A percentile compares a stretch with the other conserved stretches of the same genome.
These are phyloP conservation scores for Limosa lapponica DNA, from an alignment of 2,797 vertebrate species.

Conservation along the genomic window DNA sequence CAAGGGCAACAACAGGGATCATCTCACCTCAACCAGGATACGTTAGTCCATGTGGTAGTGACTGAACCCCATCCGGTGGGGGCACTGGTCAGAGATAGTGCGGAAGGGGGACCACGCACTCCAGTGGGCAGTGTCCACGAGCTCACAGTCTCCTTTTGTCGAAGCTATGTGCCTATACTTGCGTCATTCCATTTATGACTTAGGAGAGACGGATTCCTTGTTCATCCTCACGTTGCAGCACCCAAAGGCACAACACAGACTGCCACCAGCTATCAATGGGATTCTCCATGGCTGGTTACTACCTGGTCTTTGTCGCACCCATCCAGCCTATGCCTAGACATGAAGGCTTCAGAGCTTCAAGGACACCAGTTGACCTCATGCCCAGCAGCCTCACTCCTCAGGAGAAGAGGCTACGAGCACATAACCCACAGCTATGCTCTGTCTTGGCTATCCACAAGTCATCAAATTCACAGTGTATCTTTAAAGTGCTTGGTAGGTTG, in stretches of 20 bases:
- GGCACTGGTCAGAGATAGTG: neutral
- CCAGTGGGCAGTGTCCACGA: accelerated
- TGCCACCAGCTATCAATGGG: neutral
- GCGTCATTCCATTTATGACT: neutral
- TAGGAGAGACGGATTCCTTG: neutral
- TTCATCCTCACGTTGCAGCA: neutral
- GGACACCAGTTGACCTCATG: accelerated
- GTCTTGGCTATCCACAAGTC: neutral
- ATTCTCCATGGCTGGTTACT: neutral
- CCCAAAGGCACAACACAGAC: neutral
- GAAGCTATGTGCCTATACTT: accelerated
- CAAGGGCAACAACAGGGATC: neutral
- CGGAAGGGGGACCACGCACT: neutral
- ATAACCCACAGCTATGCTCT: neutral
- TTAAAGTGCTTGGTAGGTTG: neutral
- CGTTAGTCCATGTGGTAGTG: accelerated
- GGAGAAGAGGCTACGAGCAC: neutral
- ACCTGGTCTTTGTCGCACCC: neutral
- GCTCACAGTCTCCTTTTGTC: neutral
- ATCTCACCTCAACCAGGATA: neutral
- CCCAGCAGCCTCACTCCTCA: neutral
- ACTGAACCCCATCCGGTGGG: neutral
- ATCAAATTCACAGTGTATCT: neutral
- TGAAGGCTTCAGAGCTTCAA: neutral
- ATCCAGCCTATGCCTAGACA: neutral